phyloP scores from a whole-genome alignment of 2,888 invertebrate species.

The Limenitis camilla region DNA sequence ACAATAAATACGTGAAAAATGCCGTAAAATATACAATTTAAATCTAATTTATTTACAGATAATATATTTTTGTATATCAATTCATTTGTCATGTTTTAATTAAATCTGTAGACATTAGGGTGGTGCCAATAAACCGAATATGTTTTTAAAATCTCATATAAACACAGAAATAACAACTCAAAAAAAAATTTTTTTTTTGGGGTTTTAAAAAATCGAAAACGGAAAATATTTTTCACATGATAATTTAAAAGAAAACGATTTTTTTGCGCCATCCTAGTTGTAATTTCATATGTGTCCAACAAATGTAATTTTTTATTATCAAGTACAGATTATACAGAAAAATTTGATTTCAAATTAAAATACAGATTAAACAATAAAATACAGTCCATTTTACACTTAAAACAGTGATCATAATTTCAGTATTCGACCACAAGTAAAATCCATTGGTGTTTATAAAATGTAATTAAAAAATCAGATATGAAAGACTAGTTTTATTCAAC shows the following conservation, averaged over 20 bases:
- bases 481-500: constrained; percentile 52
- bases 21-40: constrained; percentile 3
- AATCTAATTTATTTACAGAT: constrained; percentile 11
- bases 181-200: too few relatives aligned
- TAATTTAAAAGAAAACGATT: too few relatives aligned
- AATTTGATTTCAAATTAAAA: not conserved
- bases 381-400: constrained; percentile 1
- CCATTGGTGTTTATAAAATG: constrained; percentile 40
- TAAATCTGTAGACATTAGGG: too few relatives aligned
- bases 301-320: not conserved
- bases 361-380: too few relatives aligned
- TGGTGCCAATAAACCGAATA: too few relatives aligned
- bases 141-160: too few relatives aligned
- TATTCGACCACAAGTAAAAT: constrained; percentile 38
- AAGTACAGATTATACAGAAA: not conserved
- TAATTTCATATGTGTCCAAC: too few relatives aligned
- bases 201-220: too few relatives aligned
- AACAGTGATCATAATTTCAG: not conserved
- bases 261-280: too few relatives aligned
- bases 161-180: too few relatives aligned
- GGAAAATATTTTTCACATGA: too few relatives aligned
- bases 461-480: constrained; percentile 51
- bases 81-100: not conserved
- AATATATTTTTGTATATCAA: not conserved
- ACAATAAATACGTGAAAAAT: constrained; percentile 5